These are phyloP conservation scores for Podilymbus podiceps DNA, from an alignment of 2,113 vertebrate genomes.

Conservation along the genomic window DNA sequence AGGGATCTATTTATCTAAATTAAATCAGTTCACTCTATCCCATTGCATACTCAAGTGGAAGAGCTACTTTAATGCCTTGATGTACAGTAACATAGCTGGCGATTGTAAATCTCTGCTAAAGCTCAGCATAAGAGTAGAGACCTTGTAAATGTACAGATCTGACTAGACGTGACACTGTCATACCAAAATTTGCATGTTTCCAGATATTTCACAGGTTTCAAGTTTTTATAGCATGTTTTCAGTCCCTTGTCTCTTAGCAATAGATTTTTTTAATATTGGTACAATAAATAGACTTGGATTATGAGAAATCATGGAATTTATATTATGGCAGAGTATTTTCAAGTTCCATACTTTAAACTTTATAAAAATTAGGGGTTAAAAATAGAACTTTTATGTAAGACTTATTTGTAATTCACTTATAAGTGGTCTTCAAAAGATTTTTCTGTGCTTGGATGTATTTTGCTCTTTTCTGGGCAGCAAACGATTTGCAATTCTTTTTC, in stretches of 20 bases:
- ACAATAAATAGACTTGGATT: neutral
- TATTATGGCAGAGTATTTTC: neutral
- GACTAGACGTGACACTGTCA: neutral
- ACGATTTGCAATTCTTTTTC: neutral
- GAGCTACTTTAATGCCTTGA: neutral
- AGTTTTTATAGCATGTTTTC: neutral
- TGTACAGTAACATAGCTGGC: neutral
- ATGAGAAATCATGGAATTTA: neutral
- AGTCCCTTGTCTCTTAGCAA: neutral
- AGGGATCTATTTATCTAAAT: slow-evolving; percentile 5
- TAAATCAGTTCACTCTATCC: neutral
- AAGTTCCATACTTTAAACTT: neutral
- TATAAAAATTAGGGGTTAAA: neutral
- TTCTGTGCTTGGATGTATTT: neutral
- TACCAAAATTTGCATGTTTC: neutral
- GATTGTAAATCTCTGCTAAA: neutral
- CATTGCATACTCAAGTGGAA: neutral
- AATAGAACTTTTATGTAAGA: neutral
- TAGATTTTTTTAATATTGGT: neutral
- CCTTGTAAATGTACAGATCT: neutral
- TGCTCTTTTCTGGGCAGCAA: neutral
- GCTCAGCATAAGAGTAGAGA: neutral
- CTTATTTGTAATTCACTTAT: neutral
- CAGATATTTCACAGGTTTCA: neutral
- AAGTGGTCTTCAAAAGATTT: neutral